Percentiles rank a stretch among this genome's conserved stretches.
phyloP scores from a whole-genome alignment of 2,888 invertebrate genomes.

The Acronicta psi region DNA sequence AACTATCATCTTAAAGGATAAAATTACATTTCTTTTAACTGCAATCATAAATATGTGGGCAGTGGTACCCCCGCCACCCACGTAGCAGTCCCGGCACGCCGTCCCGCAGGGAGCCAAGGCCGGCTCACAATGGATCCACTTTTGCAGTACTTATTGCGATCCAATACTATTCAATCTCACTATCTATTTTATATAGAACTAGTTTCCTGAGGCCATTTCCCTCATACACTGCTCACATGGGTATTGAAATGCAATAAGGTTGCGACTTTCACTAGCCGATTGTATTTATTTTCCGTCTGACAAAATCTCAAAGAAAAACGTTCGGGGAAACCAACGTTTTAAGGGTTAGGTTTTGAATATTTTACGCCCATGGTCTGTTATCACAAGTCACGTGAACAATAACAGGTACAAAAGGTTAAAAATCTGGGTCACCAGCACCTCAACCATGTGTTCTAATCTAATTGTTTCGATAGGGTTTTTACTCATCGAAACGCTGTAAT shows the following conservation, averaged over 20 bases:
- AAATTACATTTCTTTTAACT: slow-evolving; percentile 43
- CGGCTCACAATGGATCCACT: slow-evolving; percentile 80
- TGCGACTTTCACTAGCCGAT: slow-evolving; percentile 61
- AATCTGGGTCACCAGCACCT: too few relatives aligned
- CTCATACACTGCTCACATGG: slow-evolving; percentile 67
- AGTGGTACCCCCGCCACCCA: slow-evolving; percentile 71
- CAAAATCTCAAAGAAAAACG: slow-evolving; percentile 4
- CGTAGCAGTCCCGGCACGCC: slow-evolving; percentile 69
- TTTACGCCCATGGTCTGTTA: slow-evolving; percentile 1
- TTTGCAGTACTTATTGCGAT: slow-evolving; percentile 81
- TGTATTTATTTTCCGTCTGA: slow-evolving; percentile 36
- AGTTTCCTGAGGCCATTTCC: slow-evolving; percentile 81
- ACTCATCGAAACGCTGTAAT: too few relatives aligned
- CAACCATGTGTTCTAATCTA: too few relatives aligned
- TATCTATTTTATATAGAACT: slow-evolving; percentile 84
- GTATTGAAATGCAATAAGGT: slow-evolving; percentile 67
- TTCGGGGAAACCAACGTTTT: slow-evolving; percentile 11
- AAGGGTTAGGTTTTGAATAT: slow-evolving; percentile 15
- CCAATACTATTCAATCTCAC: slow-evolving; percentile 84
- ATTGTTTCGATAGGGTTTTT: too few relatives aligned
- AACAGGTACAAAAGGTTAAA: slow-evolving; percentile 4
- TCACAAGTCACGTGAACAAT: too few relatives aligned
- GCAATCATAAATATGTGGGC: slow-evolving; percentile 51
- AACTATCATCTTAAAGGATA: slow-evolving; percentile 45
- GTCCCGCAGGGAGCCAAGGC: slow-evolving; percentile 76